Evolutionary conservation across 2,113 vertebrate species (phyloP), one percentile per base, ranked within the genome.

Genomic region (Grus americana): DNA sequence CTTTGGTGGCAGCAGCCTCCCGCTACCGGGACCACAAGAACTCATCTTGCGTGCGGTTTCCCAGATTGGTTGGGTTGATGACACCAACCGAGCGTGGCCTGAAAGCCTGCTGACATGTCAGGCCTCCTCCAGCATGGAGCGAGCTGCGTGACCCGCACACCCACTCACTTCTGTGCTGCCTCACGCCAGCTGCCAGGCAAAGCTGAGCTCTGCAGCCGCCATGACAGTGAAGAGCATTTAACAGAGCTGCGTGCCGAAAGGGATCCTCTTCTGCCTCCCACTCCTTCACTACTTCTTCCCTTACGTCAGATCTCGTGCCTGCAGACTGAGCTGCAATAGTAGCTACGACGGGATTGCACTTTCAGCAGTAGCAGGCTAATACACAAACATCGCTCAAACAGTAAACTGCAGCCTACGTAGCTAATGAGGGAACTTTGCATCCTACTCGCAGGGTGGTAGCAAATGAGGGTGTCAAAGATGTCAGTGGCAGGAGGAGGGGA

Each of bases 371-470:
- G 27, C 47, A 63, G 73, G 46, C 29, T 86, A 27, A 34, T 1
- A 15, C n/a, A 29, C 49, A 20, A 42, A 0, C 3, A 0, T 0
- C 18, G 24, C 52, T 75, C n/a, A 9, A 46, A 32, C 3, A n/a
- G 38, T 26, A 20, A 79, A 38, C n/a, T 32, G 27, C 75, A 82
- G 15, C 78, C 52, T 36, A 1, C 52, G 3, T 0, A 17, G 75
- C 62, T 32, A 2, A 34, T 5, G 30, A 44, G 73, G 86, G 49
- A 57, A 52, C 6, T 30, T 5, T 38, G 58, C 6, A 5, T 46
- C 24, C 49, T 29, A 5, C 47, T 71, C 0, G 0, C 55, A 30
- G 57, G 4, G 11, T 12, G 34, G 34, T 2, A 49, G 32, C 72
- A 67, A 73, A 65, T 3, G 29, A 61, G 5, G 30, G 26, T 18